Percentiles rank a stretch among this genome's conserved stretches.
These are phyloP conservation scores for Agapornis roseicollis DNA, from an alignment of 2,113 vertebrate genomes.

Conservation along the genomic window DNA sequence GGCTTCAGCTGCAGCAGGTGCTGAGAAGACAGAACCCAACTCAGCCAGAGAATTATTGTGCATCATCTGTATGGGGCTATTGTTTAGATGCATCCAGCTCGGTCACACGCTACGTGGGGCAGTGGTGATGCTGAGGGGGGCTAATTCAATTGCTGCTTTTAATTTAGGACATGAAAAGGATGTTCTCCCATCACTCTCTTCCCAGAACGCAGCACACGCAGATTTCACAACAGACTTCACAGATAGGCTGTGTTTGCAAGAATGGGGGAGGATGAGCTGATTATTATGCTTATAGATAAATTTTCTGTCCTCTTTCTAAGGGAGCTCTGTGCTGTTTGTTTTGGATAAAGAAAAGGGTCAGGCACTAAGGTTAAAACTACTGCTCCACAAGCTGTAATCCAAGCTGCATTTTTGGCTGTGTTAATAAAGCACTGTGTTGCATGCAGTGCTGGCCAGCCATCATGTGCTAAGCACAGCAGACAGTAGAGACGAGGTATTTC, in stretches of 20 bases:
- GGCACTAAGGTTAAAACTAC: neutral
- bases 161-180: conserved; percentile 59
- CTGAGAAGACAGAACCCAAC: conserved; percentile 18
- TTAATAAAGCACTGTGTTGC: neutral
- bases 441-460: neutral
- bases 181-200: neutral
- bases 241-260: neutral
- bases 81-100: conserved; percentile 25
- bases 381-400: neutral
- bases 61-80: conserved; percentile 46
- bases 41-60: conserved; percentile 50
- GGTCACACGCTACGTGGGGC: neutral
- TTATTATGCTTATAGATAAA: neutral
- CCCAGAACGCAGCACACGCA: neutral
- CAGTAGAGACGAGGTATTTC: neutral
- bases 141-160: conserved; percentile 28
- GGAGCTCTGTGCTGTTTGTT: neutral
- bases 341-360: neutral
- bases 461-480: neutral
- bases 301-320: neutral
- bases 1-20: conserved; percentile 67
- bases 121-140: neutral
- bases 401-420: neutral
- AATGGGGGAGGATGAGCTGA: neutral
- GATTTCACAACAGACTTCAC: conserved; percentile 28